Evolutionary conservation across 2,888 invertebrate species (phyloP).

Genomic region (Fissipunctia ypsillon): DNA sequence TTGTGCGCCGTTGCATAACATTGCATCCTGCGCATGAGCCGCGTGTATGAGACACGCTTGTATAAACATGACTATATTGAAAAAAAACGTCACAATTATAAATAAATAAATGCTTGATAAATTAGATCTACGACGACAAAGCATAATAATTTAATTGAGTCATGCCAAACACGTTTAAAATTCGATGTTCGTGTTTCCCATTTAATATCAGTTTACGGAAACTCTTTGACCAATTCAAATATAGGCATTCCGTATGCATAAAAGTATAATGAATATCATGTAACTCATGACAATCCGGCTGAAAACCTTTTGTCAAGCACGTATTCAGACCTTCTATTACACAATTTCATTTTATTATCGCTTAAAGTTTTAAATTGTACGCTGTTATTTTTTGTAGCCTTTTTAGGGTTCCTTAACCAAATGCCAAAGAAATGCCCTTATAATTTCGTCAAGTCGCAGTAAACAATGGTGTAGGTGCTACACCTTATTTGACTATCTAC

Average conservation of each 20-base stretch:
- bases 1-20: constrained; percentile 78
- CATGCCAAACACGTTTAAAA: not conserved
- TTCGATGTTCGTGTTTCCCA: not conserved
- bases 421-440: too few relatives aligned
- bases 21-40: constrained; percentile 71
- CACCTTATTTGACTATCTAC: too few relatives aligned
- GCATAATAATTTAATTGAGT: not conserved
- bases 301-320: not conserved
- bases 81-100: not conserved
- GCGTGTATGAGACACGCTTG: constrained; percentile 50
- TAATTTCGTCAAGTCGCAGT: not conserved
- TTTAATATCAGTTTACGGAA: not conserved
- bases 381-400: not conserved
- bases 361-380: not conserved
- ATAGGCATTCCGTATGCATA: not conserved
- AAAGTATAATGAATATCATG: not conserved
- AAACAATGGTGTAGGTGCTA: not conserved
- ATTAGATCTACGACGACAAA: not conserved
- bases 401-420: not conserved
- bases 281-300: not conserved
- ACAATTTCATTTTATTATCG: not conserved
- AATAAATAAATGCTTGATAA: not conserved
- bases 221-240: not conserved
- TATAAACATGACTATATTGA: constrained; percentile 46
- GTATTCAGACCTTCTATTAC: not conserved